A percentile compares a stretch with the other conserved stretches of the same genome.
Conservation (phyloP, 2,888 invertebrate species). For the Hedychridium roseum region DNA sequence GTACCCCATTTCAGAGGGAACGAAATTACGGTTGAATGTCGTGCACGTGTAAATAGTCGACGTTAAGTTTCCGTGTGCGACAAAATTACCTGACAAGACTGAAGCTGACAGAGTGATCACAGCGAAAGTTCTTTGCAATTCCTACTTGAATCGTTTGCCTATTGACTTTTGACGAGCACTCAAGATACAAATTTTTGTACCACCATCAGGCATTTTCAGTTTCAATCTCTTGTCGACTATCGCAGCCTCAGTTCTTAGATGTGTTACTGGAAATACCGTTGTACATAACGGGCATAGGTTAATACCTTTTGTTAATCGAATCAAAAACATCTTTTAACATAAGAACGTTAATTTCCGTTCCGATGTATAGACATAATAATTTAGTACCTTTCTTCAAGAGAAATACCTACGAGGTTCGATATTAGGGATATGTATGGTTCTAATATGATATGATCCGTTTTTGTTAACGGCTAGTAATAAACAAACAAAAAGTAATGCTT, state of each 20-base stretch:
- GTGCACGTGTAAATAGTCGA: conserved; percentile 40
- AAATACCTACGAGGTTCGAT: conserved; percentile 29
- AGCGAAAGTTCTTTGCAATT: too few species aligned
- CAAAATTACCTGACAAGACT: too few species aligned
- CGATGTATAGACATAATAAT: conserved; percentile 6
- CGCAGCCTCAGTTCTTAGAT: conserved; percentile 21
- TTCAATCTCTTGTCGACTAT: too few species aligned
- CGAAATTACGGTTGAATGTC: conserved; percentile 31
- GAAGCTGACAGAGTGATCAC: too few species aligned
- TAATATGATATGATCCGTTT: conserved; percentile 18
- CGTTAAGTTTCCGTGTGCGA: conserved; percentile 33
- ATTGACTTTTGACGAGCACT: too few species aligned
- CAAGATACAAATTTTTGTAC: too few species aligned
- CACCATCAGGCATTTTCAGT: too few species aligned
- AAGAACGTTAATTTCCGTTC: conserved; percentile 13
- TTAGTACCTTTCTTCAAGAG: conserved; percentile 9
- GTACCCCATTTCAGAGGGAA: too few species aligned
- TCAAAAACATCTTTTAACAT: conserved; percentile 16
- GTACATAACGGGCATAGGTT: conserved; percentile 13
- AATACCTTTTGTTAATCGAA: conserved; percentile 13
- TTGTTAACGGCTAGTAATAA: conserved; percentile 15
- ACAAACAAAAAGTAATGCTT: too few species aligned
- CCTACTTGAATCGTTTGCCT: too few species aligned
- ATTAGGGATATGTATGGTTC: conserved; percentile 29
- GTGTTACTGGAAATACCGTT: conserved; percentile 22